Evolutionary conservation across 2,113 vertebrate species (phyloP).

Genomic region (Dicentrarchus labrax): DNA sequence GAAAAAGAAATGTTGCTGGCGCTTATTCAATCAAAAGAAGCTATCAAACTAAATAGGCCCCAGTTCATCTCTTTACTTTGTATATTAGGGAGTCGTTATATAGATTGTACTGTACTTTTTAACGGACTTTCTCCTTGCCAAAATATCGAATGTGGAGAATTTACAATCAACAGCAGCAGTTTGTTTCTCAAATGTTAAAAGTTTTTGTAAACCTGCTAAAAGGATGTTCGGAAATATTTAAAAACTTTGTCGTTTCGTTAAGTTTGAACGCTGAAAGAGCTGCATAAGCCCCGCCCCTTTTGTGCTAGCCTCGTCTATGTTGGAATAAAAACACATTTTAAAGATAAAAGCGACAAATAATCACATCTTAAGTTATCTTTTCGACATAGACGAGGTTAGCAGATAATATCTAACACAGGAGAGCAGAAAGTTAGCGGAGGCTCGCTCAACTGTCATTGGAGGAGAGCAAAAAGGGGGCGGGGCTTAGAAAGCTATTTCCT

Average conservation of each 20-base stretch:
- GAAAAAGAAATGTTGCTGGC: constrained; percentile 29
- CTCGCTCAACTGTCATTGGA: no score
- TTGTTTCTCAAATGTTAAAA: constrained; percentile 33
- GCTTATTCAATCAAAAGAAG: constrained; percentile 37
- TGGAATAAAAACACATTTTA: no score
- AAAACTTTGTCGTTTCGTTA: not conserved
- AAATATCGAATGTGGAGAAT: constrained; percentile 66
- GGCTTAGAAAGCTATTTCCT: not conserved
- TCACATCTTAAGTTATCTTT: no score
- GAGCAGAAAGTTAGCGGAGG: no score
- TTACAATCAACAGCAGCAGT: constrained; percentile 33
- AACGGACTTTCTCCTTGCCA: constrained; percentile 64
- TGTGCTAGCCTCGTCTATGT: no score
- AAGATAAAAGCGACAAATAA: no score
- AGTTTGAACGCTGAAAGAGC: not conserved
- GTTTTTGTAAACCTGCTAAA: constrained; percentile 44
- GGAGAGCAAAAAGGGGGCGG: no score
- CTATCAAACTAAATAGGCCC: not conserved
- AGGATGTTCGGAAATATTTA: constrained; percentile 4
- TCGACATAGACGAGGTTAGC: no score
- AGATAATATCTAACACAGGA: no score
- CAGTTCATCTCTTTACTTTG: constrained; percentile 24
- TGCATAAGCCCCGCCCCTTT: no score
- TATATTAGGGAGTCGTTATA: not conserved
- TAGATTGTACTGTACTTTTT: constrained; percentile 55